Evolutionary conservation across 2,113 vertebrate species (phyloP).

Genomic region (Panurus biarmicus): DNA sequence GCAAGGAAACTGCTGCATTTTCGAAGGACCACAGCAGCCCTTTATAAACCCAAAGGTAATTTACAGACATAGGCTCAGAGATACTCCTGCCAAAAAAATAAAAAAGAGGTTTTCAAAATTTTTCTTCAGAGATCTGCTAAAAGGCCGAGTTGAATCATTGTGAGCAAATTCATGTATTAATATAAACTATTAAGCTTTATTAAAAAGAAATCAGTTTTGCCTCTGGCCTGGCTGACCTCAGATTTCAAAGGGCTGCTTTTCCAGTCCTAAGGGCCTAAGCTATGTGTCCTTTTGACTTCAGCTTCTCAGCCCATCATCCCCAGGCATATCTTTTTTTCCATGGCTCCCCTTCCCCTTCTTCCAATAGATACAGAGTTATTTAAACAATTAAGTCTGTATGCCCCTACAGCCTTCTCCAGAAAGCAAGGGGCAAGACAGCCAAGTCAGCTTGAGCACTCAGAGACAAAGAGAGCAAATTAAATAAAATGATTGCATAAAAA

Average conservation of each 20-base stretch:
- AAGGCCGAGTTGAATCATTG: background rate
- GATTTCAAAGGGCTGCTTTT: conserved; percentile 22
- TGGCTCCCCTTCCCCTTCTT: background rate
- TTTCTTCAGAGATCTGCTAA: background rate
- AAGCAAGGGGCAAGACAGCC: background rate
- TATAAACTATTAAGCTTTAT: conserved; percentile 42
- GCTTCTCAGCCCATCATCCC: background rate
- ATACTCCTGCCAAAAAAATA: background rate
- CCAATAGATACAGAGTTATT: background rate
- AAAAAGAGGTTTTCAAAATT: background rate
- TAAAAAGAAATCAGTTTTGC: conserved; percentile 48
- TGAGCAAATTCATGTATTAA: conserved; percentile 1
- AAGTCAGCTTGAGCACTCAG: background rate
- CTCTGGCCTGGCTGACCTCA: conserved; percentile 12
- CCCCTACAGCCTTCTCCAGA: background rate
- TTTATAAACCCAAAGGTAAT: background rate
- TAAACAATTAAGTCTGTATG: conserved; percentile 36
- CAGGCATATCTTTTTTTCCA: background rate
- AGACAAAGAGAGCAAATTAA: background rate
- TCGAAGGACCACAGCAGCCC: background rate
- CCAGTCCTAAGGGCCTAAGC: background rate
- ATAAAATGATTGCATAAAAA: background rate
- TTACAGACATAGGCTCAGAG: background rate
- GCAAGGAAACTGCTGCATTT: background rate
- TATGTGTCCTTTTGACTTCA: conserved; percentile 40